Evolutionary conservation across 2,888 invertebrate species (phyloP).

Genomic region (Hydraecia micacea): DNA sequence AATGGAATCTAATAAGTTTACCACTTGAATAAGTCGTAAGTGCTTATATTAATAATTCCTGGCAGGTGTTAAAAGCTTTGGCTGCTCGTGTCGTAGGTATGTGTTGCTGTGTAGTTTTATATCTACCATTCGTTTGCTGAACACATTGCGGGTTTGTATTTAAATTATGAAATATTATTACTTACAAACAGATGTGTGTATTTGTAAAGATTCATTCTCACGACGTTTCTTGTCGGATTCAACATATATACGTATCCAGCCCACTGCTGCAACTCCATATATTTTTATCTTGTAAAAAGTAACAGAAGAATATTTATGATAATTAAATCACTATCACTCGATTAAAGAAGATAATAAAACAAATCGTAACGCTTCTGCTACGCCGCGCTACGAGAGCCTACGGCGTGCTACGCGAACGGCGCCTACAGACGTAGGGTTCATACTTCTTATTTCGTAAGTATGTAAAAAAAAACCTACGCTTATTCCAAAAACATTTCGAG

Average conservation of each 20-base stretch:
- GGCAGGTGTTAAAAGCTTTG: background rate
- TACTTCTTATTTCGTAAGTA: no score
- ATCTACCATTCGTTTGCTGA: background rate
- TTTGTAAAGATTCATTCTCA: background rate
- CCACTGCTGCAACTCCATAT: background rate
- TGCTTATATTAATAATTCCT: background rate
- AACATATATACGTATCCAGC: background rate
- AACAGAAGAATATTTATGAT: background rate
- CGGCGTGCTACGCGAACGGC: constrained; percentile 15
- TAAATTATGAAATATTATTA: background rate
- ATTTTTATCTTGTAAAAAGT: background rate
- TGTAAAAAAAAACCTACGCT: background rate
- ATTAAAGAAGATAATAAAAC: background rate
- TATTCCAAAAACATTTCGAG: no score
- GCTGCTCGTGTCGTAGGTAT: background rate
- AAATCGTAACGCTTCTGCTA: constrained; percentile 21
- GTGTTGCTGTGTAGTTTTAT: background rate
- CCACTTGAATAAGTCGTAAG: constrained; percentile 11
- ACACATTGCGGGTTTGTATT: background rate
- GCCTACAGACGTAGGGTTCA: background rate
- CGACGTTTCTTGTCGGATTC: no score
- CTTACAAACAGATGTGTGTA: background rate
- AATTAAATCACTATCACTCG: background rate
- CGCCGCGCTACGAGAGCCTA: constrained; percentile 23
- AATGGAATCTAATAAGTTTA: constrained; percentile 45